Evolutionary conservation across 2,888 invertebrate genomes (phyloP), one percentile per base, ranked within the genome.

Genomic region (Pyralis farinalis): DNA sequence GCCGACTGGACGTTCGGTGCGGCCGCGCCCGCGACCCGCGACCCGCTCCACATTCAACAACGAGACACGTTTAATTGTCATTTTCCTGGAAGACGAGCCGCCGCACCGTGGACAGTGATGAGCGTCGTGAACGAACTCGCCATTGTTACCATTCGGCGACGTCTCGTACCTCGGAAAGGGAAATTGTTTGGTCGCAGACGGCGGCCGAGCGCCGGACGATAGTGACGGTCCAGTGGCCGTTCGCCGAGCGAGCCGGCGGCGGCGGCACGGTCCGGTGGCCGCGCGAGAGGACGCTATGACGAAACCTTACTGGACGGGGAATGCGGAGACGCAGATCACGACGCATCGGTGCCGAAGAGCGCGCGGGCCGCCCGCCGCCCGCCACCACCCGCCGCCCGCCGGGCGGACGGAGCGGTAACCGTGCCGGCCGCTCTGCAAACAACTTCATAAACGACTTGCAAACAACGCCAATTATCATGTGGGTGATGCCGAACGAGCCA

Each of bases 231-330:
- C 3, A 3, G 25, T n/a, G 25, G 25, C 25, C 25, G 7, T 25
- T n/a, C 1, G 1, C 25, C 25, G 25, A 25, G n/a, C n/a, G n/a
- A 25, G 7, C 25, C 25, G n/a, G 25, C 25, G 25, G n/a, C n/a
- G 25, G 8, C 16, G 29, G 30, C 37, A 30, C 30, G 30, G 30
- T 29, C 22, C 21, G 1, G 16, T 27, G 35, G n/a, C 35, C 36
- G 16, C 5, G 7, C 5, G 25, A 25, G 25, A 25, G 25, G 25
- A 25, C 25, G 25, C 25, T 30, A 21, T 37, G 31, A 37, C 37
- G 21, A 30, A 30, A 22, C 30, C 12, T 21, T 30, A 10, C 20
- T 25, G 7, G 7, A 25, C 25, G 25, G 7, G 7, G 25, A 25
- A 25, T 25, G 25, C 25, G 25, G 25, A 25, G 25, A 25, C n/a